These are phyloP conservation scores for Decapterus maruadsi DNA, from an alignment of 2,797 vertebrate genomes.

Conservation along the genomic window DNA sequence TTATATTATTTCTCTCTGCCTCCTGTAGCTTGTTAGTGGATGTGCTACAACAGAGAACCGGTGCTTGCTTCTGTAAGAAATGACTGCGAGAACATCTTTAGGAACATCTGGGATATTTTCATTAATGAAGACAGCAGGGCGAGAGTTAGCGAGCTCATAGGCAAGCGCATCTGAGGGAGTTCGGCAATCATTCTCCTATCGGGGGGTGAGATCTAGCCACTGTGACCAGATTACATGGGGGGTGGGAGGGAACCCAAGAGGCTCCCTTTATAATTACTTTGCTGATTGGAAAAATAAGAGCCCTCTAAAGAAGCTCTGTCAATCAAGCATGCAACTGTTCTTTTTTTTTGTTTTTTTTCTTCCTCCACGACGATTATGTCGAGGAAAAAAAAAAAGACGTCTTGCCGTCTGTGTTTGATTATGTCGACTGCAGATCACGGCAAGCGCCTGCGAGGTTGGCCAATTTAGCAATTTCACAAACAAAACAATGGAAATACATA, in stretches of 20 bases:
- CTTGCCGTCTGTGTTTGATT: conserved; percentile 41
- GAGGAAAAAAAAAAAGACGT: conserved; percentile 24
- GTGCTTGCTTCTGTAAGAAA: conserved; percentile 5
- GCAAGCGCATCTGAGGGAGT: conserved; percentile 42
- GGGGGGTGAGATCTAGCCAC: conserved; percentile 73
- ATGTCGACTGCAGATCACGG: conserved; percentile 33
- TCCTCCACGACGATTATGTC: conserved; percentile 49
- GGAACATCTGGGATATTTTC: conserved; percentile 46
- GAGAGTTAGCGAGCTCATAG: conserved; percentile 47
- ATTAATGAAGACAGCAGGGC: conserved; percentile 60
- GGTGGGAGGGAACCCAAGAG: conserved; percentile 68
- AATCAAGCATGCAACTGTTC: conserved; percentile 68
- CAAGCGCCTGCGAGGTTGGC: conserved; percentile 38
- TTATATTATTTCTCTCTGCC: background rate
- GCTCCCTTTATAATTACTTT: conserved; percentile 82
- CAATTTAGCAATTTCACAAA: conserved; percentile 59
- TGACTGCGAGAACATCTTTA: conserved; percentile 12
- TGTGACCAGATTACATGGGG: conserved; percentile 78
- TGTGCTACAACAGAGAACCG: conserved; percentile 26
- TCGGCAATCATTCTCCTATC: conserved; percentile 76
- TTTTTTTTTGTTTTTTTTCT: too few relatives aligned
- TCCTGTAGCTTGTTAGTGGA: conserved; percentile 34
- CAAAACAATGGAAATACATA: conserved; percentile 54
- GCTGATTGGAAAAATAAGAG: conserved; percentile 84
- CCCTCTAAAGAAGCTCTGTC: conserved; percentile 76